A percentile compares a stretch with the other conserved stretches of the same genome.
These are phyloP conservation scores for Hystrix brachyura DNA, from an alignment of 2,113 vertebrate species.

Conservation along the genomic window DNA sequence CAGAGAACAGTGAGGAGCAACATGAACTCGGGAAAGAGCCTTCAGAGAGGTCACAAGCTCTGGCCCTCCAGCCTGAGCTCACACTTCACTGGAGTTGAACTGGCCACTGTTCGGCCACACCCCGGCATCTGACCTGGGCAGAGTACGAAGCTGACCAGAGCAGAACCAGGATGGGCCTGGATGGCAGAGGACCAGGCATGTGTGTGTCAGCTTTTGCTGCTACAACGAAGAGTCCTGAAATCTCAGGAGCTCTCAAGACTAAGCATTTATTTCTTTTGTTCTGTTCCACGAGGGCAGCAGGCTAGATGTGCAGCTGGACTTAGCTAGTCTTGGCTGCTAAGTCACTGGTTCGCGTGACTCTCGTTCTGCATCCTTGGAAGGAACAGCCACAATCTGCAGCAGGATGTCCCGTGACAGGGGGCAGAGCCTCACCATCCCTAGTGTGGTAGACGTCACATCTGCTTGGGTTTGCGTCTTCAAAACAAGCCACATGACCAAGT, in stretches of 20 bases:
- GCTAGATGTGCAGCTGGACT: neutral
- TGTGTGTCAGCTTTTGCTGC: neutral
- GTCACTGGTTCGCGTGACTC: neutral
- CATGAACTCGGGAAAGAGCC: neutral
- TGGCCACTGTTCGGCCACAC: neutral
- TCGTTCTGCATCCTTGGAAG: neutral
- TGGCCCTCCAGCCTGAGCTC: neutral
- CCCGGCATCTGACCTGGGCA: neutral
- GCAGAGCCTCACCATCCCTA: neutral
- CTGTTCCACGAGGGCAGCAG: neutral
- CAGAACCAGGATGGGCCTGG: neutral
- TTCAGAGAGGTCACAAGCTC: neutral
- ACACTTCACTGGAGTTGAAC: neutral
- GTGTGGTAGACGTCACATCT: rapidly evolving
- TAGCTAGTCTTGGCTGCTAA: neutral
- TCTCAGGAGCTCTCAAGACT: neutral
- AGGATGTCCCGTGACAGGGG: neutral
- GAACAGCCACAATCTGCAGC: neutral
- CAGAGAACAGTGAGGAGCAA: neutral
- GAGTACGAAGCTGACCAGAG: neutral
- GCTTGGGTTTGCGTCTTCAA: neutral
- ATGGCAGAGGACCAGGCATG: neutral
- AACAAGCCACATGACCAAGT: neutral
- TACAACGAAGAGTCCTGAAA: neutral
- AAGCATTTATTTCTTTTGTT: neutral